Conservation (phyloP, 1,140 invertebrate genomes). For the Glossosoma conforme region DNA sequence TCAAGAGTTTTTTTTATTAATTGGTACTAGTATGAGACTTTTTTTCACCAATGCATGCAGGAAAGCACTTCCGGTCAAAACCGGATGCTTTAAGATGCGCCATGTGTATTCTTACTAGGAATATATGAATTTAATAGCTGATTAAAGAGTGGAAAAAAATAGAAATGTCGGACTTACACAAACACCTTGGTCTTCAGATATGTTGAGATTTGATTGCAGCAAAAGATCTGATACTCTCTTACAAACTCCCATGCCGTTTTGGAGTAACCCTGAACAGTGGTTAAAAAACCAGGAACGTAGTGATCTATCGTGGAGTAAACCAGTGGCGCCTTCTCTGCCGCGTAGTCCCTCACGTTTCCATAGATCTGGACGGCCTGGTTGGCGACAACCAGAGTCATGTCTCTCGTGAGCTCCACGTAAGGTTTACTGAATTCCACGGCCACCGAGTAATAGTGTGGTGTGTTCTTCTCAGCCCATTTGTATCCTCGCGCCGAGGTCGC, state of each 20-base stretch:
- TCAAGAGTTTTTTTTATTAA: too few relatives aligned
- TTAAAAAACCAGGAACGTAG: constrained; percentile 63
- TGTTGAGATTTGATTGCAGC: constrained; percentile 44
- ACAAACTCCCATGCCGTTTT: constrained; percentile 39
- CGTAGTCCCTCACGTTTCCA: constrained; percentile 49
- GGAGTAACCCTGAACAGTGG: constrained; percentile 50
- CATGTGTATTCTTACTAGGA: too few relatives aligned
- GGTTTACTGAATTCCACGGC: constrained; percentile 53
- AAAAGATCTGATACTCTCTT: constrained; percentile 44
- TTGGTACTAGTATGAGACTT: too few relatives aligned
- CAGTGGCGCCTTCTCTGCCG: constrained; percentile 57
- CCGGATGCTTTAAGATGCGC: neutral
- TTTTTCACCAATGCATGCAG: too few relatives aligned
- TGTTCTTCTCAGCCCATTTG: constrained; percentile 58
- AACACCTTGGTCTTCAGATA: constrained; percentile 69
- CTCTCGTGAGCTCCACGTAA: constrained; percentile 55
- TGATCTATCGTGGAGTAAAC: constrained; percentile 60
- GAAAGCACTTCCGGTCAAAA: too few relatives aligned
- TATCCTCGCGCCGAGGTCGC: constrained; percentile 53
- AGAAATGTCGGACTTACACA: constrained; percentile 60
- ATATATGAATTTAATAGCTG: too few relatives aligned
- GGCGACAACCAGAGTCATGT: constrained; percentile 50
- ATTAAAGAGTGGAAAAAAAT: too few relatives aligned
- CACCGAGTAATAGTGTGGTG: constrained; percentile 59
- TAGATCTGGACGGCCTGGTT: constrained; percentile 52